These are phyloP conservation scores for Liolophura sinensis DNA, from an alignment of 1,140 invertebrate species.

Conservation along the genomic window DNA sequence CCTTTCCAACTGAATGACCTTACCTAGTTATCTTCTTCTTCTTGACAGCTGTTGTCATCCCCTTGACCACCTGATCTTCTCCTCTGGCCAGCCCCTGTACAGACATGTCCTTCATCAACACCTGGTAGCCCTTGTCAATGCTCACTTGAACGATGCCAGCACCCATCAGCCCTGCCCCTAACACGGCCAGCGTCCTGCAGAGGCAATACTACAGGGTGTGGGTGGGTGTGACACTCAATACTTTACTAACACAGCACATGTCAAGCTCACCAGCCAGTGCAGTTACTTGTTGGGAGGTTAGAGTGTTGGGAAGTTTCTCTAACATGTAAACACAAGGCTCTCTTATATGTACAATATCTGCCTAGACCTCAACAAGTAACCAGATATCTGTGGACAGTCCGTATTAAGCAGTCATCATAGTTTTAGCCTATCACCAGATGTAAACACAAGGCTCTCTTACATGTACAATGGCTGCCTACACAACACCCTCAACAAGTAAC, in stretches of 20 bases:
- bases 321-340: too few relatives aligned
- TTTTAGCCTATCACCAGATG: too few relatives aligned
- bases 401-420: not conserved
- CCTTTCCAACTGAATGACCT: not conserved
- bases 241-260: not conserved
- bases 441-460: conserved; percentile 61
- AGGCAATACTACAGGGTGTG: conserved; percentile 7
- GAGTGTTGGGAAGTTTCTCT: too few relatives aligned
- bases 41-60: conserved; percentile 65
- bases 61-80: conserved; percentile 86
- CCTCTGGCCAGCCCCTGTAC: conserved; percentile 82
- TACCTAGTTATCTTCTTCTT: conserved; percentile 57
- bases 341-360: too few relatives aligned
- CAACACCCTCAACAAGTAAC: too few relatives aligned
- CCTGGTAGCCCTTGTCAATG: conserved; percentile 90
- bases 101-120: conserved; percentile 91
- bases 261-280: not conserved
- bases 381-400: not conserved
- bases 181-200: conserved; percentile 75
- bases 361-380: too few relatives aligned
- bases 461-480: conserved; percentile 56
- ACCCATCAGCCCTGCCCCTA: conserved; percentile 97
- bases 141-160: conserved; percentile 98
- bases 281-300: conserved; percentile 3
- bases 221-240: not conserved